Percentiles rank a stretch among this genome's conserved stretches.
Conservation (phyloP, 2,797 vertebrate genomes). For the Siniperca scherzeri region DNA sequence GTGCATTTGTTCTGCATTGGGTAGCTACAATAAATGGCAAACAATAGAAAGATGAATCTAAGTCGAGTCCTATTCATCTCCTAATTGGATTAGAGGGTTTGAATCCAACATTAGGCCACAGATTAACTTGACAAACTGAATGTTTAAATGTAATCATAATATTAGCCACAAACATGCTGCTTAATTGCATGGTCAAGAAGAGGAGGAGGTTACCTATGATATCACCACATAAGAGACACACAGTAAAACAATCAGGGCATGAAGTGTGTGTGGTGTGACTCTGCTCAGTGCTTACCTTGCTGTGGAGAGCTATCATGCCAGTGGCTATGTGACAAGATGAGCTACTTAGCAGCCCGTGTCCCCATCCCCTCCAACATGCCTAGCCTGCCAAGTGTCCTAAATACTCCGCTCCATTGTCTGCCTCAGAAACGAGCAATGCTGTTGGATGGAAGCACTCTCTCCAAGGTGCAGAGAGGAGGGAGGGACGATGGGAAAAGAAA, state of each 20-base stretch:
- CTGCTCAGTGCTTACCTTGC: slow-evolving; percentile 71
- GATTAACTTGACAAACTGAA: slow-evolving; percentile 66
- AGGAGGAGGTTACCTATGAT: slow-evolving; percentile 39
- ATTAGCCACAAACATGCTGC: slow-evolving; percentile 37
- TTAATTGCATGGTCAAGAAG: slow-evolving; percentile 56
- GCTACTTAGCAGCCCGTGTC: slow-evolving; percentile 74
- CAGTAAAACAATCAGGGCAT: slow-evolving; percentile 29
- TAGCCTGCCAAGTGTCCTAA: slow-evolving; percentile 83
- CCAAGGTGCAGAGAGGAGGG: slow-evolving; percentile 66
- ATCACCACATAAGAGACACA: slow-evolving; percentile 20
- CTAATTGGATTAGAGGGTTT: slow-evolving; percentile 70
- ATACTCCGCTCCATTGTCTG: slow-evolving; percentile 81
- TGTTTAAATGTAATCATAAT: slow-evolving; percentile 53
- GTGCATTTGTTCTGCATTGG: slow-evolving; percentile 25
- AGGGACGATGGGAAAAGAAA: slow-evolving; percentile 66
- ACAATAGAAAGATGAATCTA: slow-evolving; percentile 67
- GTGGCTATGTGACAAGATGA: slow-evolving; percentile 69
- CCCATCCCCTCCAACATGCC: slow-evolving; percentile 64
- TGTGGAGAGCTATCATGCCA: slow-evolving; percentile 61
- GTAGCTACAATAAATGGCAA: slow-evolving; percentile 38
- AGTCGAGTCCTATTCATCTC: slow-evolving; percentile 48
- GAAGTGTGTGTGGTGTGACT: slow-evolving; percentile 25
- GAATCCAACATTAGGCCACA: slow-evolving; percentile 62
- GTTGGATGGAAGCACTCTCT: slow-evolving; percentile 67
- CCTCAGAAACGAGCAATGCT: slow-evolving; percentile 68